Base-by-base conservation (phyloP, 2,113 vertebrate species). In the Aplodontia rufa region DNA sequence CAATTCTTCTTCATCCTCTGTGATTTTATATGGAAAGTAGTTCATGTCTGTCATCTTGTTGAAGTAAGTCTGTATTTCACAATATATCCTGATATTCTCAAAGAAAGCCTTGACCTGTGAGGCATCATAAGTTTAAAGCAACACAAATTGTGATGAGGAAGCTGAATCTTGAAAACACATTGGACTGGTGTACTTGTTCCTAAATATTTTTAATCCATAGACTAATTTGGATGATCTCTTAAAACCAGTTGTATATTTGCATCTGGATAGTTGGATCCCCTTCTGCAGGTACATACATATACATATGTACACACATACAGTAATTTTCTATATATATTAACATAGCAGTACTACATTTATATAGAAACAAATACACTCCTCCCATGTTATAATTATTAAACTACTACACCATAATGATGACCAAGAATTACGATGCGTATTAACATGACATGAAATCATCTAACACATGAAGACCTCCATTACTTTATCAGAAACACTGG, bases 61-160 rank as follows among this genome's bases (percentile, higher is more conserved):
- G 78, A 97, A 74, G 53, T 0, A 22, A 80, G 45, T 53, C 79
- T 86, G 6, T 75, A 58, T 28, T 80, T 64, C 19, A 81, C 84
- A 53, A 75, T 90, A 94, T 55, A 45, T 89, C 76, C 55, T 35
- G 66, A 84, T 72, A 5, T 87, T 93, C 64, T 64, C 22, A 4
- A 94, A 90, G 45, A 93, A 87, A 91, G 72, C 26, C n/a, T 96
- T 95, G 83, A 55, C 9, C 19, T 62, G 16, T 49, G 49, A 93
- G 66, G 5, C 68, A 58, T 58, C 47, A 10, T 62, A 81, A 81
- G 14, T 74, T 90, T 72, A 55, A 96, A 84, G 87, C 14, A 69
- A 20, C 19, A 74, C 9, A 74, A 72, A 78, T 40, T 90, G 49
- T 68, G 20, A 49, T n/a, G 9, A 93, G 76, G 66, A 91, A 64